Conservation (phyloP, 2,113 vertebrate genomes). For the Pelmatolapia mariae region DNA sequence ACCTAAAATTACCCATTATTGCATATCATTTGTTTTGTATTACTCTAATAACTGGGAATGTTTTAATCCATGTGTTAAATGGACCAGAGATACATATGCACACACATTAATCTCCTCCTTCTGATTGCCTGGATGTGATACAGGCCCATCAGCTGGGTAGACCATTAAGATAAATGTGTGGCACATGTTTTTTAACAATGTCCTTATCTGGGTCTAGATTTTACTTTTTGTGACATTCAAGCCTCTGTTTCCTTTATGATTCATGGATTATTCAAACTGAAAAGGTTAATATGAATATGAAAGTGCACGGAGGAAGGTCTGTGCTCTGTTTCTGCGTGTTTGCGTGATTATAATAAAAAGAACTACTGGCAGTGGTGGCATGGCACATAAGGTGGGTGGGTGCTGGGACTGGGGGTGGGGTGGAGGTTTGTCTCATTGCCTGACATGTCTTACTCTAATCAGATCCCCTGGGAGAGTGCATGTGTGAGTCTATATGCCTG, state of each 20-base stretch:
- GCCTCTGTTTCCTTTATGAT: neutral
- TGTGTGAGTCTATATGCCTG: neutral
- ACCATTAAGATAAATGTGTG: neutral
- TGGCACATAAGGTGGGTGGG: neutral
- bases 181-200: neutral
- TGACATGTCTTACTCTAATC: constrained; percentile 59
- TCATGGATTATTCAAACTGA: constrained; percentile 10
- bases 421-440: neutral
- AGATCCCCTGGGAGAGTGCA: constrained; percentile 42
- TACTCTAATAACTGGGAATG: neutral
- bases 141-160: neutral
- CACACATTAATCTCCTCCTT: neutral
- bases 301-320: neutral
- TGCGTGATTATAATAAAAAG: neutral
- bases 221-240: neutral
- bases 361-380: neutral
- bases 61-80: neutral
- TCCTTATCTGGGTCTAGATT: neutral
- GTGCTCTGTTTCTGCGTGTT: neutral
- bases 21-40: neutral
- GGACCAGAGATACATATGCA: neutral
- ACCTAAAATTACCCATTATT: neutral
- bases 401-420: neutral
- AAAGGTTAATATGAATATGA: neutral
- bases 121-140: neutral